Conservation (phyloP, 2,113 vertebrate species). For the Halichoerus grypus region DNA sequence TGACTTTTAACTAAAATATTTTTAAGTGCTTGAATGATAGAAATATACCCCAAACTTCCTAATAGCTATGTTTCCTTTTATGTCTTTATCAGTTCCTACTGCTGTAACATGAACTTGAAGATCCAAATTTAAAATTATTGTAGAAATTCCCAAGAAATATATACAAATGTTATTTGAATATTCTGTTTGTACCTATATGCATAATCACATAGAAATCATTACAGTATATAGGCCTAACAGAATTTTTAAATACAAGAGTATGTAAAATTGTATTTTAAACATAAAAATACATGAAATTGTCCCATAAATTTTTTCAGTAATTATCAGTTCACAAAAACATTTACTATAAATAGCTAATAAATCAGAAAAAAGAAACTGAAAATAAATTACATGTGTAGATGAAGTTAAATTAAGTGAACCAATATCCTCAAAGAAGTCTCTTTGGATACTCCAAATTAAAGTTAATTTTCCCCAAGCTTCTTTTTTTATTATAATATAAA, state of each 20-base stretch:
- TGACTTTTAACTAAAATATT: not conserved
- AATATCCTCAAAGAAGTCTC: not conserved
- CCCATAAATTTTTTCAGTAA: not conserved
- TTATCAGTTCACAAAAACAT: not conserved
- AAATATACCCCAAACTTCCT: not conserved
- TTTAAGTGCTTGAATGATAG: not conserved
- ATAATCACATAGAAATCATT: not conserved
- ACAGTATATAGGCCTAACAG: not conserved
- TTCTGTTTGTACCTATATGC: not conserved
- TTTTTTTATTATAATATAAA: not conserved
- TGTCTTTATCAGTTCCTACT: not conserved
- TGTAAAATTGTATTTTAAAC: not conserved
- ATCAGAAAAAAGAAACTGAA: not conserved
- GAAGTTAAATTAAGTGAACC: not conserved
- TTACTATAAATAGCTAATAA: not conserved
- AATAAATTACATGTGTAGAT: not conserved
- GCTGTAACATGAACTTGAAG: not conserved
- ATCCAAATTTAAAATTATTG: not conserved
- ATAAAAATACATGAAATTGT: not conserved
- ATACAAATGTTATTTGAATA: not conserved
- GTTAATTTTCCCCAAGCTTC: not conserved
- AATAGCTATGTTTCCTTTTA: not conserved
- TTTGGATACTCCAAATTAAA: not conserved
- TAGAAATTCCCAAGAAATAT: not conserved
- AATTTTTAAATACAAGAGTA: not conserved